Conservation (phyloP, 1,140 invertebrate species). For the Drosophila guanche region DNA sequence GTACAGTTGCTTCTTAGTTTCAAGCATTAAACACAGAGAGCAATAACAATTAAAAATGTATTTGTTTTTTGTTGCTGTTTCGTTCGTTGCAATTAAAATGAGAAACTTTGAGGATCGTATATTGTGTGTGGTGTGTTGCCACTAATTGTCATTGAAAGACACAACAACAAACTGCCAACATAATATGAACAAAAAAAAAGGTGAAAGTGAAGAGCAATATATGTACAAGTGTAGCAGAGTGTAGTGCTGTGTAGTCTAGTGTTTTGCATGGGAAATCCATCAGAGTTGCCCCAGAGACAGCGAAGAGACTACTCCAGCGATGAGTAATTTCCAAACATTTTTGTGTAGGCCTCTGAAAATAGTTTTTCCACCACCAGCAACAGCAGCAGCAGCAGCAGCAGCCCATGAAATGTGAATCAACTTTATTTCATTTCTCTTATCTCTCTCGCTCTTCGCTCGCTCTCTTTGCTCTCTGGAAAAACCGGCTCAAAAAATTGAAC, state of each 20-base stretch:
- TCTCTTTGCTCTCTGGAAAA: constrained; percentile 34
- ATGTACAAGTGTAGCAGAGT: constrained; percentile 15
- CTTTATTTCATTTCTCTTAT: constrained; percentile 65
- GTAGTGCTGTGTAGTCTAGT: constrained; percentile 15
- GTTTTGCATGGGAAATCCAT: constrained; percentile 38
- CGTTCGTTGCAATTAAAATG: constrained; percentile 58
- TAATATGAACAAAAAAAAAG: constrained; percentile 51
- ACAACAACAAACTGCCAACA: constrained; percentile 11
- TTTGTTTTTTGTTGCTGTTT: constrained; percentile 35
- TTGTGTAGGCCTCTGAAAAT: constrained; percentile 45
- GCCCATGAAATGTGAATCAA: constrained; percentile 73
- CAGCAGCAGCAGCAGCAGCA: constrained; percentile 53
- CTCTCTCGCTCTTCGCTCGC: not conserved
- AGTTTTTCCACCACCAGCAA: constrained; percentile 21
- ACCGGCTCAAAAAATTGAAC: constrained; percentile 60
- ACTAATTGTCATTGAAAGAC: constrained; percentile 61
- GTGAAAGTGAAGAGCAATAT: constrained; percentile 56
- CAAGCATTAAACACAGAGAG: not conserved
- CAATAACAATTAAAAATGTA: constrained; percentile 47
- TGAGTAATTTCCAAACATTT: constrained; percentile 62
- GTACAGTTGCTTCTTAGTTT: constrained; percentile 7
- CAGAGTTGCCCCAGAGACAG: constrained; percentile 1
- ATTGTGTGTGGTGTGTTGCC: constrained; percentile 29
- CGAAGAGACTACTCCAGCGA: constrained; percentile 5
- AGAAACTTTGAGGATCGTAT: constrained; percentile 56